Base-by-base conservation (phyloP, 2,888 invertebrate genomes). In the Cephonodes hylas region DNA sequence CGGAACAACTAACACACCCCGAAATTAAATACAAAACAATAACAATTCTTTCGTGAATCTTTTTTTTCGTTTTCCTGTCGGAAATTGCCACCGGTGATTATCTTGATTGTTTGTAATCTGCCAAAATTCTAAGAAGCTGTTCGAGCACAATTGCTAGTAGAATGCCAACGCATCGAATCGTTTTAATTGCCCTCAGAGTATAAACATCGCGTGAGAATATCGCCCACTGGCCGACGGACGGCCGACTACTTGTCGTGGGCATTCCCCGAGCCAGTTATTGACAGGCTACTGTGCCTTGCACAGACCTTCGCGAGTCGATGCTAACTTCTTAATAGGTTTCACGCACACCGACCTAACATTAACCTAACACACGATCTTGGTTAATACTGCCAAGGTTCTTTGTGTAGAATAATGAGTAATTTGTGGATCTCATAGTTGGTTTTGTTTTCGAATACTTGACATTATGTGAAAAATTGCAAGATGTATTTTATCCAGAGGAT, bases 121-220 rank as follows among this genome's bases (percentile, higher is more conserved):
- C 65, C 60, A 66, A 69, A 58, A 48, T 57, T 70, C 60, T 25
- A 62, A 59, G 34, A 62, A 66, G 46, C 59, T 58, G 60, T 66
- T 63, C 61, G 45, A 20, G 25, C 59, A 60, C 64, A 63, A 63
- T 60, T 53, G 42, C 25, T n/a, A 60, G 48, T 53, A 53, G 38
- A 25, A 42, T 42, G 48, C 58, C 23, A 75, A 78, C 75, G 73
- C 76, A 64, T 71, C 67, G 71, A 71, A 75, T 76, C 79, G 71
- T 73, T 75, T 78, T 79, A 80, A 79, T 81, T 77, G 75, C 76
- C 72, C 66, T 73, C 68, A 68, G 69, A 76, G 76, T 72, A 81
- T 84, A 84, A 85, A 81, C 75, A 80, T 73, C 70, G 75, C 86
- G 85, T 89, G 90, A 77, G 89, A 90, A 82, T 67, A 74, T 79